Base-by-base conservation (phyloP, 1,140 invertebrate species). In the Saccostrea cuccullata region DNA sequence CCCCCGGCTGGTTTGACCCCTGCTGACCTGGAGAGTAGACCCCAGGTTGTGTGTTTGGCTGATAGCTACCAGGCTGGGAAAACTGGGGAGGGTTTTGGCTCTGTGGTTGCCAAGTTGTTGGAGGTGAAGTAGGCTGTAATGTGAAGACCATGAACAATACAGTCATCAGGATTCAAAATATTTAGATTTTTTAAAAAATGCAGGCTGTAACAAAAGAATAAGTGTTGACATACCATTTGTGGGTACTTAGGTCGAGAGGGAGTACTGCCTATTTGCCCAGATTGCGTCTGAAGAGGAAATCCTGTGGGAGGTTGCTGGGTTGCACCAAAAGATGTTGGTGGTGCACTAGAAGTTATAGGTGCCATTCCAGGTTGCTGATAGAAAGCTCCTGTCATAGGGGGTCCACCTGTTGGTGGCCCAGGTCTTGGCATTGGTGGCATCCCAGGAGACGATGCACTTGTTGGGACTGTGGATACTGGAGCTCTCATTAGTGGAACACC, bases 381-480 rank as follows among this genome's bases (percentile, higher is more conserved):
- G 23, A 26, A 36, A 60, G n/a, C n/a, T 60, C 23, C 12, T 3
- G 56, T 15, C 11, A n/a, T 17, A 9, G 70, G 67, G 17, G 64
- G 40, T 9, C 23, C 84, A 84, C 30, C 11, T 84, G 82, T 40
- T 55, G 82, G 30, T 23, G 82, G 82, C 30, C 67, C 64, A 26
- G 64, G 36, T 55, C 60, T 85, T 11, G 87, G 36, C 36, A 47
- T 55, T 3, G 89, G 89, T 67, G 86, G 84, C 85, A 87, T 87
- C 11, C 87, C 89, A 60, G 82, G 85, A 3, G 15, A 55, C 6
- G 60, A 15, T n/a, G 4, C 26, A 70, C 23, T 64, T n/a, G 84
- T n/a, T 67, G 85, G 13, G 56, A 82, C 60, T 83, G 64, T 12
- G 17, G 87, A 17, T 26, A 77, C 30, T 2, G 70, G 30, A 77